phyloP scores from a whole-genome alignment of 2,113 vertebrate species.

The Geococcyx californianus region DNA sequence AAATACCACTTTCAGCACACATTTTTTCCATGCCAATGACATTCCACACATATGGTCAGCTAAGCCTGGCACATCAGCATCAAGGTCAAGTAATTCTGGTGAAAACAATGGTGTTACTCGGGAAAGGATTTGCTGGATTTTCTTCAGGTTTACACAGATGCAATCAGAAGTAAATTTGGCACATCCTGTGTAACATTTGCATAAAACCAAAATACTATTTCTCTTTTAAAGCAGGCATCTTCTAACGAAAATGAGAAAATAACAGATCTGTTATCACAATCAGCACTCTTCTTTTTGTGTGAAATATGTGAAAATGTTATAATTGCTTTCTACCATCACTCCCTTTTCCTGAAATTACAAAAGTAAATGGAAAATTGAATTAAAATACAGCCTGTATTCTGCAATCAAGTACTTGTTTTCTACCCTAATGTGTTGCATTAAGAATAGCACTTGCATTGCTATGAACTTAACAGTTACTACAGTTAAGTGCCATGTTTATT shows the following conservation, averaged over 20 bases:
- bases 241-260: background rate
- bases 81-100: background rate
- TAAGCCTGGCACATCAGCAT: background rate
- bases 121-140: background rate
- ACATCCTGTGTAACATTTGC: background rate
- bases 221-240: background rate
- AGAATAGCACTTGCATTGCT: background rate
- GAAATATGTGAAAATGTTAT: background rate
- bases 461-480: background rate
- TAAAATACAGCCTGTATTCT: background rate
- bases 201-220: background rate
- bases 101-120: background rate
- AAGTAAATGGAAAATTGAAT: background rate
- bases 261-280: background rate
- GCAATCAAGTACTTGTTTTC: background rate
- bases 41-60: fast-evolving
- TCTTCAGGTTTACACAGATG: background rate
- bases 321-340: background rate
- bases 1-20: background rate
- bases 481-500: background rate
- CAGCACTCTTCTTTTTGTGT: background rate
- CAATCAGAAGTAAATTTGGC: background rate
- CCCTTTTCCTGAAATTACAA: background rate
- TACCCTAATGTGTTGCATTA: background rate
- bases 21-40: background rate